A percentile compares a stretch with the other conserved stretches of the same genome.
phyloP scores from a whole-genome alignment of 2,888 invertebrate species.

The Oxyscelio sp. region DNA sequence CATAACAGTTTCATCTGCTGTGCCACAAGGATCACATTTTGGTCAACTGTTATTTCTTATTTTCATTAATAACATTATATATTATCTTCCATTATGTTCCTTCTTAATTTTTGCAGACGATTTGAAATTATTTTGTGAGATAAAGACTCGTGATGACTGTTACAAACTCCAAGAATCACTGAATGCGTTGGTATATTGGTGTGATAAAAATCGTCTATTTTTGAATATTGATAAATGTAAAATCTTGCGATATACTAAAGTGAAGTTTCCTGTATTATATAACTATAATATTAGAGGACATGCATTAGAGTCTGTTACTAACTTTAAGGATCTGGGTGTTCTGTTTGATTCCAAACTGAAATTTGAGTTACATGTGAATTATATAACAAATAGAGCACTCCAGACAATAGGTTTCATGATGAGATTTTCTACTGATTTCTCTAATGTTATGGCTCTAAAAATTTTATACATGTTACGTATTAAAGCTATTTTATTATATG shows the following conservation, averaged over 20 bases:
- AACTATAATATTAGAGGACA: background rate
- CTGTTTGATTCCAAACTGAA: conserved; percentile 3
- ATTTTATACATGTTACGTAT: background rate
- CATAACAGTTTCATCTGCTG: background rate
- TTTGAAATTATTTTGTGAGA: no score
- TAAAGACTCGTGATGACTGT: background rate
- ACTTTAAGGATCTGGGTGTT: background rate
- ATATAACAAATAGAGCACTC: background rate
- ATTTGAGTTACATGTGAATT: background rate
- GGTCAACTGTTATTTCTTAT: background rate
- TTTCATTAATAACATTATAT: background rate
- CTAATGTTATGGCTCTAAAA: background rate
- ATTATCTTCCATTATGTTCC: background rate
- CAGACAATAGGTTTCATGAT: background rate
- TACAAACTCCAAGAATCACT: background rate
- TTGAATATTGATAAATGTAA: conserved; percentile 13
- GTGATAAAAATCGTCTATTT: background rate
- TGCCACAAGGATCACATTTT: no score
- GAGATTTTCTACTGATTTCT: background rate
- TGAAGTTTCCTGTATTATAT: background rate
- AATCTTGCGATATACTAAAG: background rate
- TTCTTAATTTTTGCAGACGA: background rate
- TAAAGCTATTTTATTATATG: background rate
- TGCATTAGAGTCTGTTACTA: background rate
- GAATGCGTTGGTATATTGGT: background rate